Percentiles rank a stretch among this genome's conserved stretches.
Conservation (phyloP, 2,888 invertebrate species). For the Drosophila picticornis region DNA sequence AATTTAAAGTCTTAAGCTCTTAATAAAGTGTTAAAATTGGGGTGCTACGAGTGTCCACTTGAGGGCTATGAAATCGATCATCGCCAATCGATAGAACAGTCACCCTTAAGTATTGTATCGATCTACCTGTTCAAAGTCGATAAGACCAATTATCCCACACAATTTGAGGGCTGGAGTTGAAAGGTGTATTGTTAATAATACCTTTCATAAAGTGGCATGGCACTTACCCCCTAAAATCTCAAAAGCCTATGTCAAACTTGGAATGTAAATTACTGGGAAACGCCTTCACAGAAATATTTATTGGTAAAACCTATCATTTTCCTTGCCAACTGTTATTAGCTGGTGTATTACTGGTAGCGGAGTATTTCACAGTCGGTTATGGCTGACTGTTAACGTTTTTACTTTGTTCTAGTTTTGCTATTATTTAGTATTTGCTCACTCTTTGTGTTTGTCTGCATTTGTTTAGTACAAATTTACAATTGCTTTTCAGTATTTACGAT, state of each 20-base stretch:
- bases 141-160: too few species aligned
- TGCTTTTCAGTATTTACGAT: slow-evolving; percentile 47
- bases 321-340: background rate
- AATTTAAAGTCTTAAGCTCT: background rate
- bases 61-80: background rate
- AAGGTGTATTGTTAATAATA: too few species aligned
- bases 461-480: slow-evolving; percentile 39
- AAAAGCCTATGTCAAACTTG: background rate
- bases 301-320: background rate
- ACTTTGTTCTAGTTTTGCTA: slow-evolving; percentile 3
- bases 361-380: background rate
- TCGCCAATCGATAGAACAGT: background rate
- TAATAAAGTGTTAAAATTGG: background rate
- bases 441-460: slow-evolving; percentile 45
- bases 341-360: background rate
- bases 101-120: too few species aligned
- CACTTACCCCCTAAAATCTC: background rate
- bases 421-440: slow-evolving; percentile 17
- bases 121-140: too few species aligned
- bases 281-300: too few species aligned
- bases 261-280: background rate
- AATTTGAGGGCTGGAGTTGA: background rate
- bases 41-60: background rate
- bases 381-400: background rate
- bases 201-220: too few species aligned